Percentiles rank a stretch among this genome's conserved stretches.
These are phyloP conservation scores for Drepana falcataria DNA, from an alignment of 2,888 invertebrate genomes.

Conservation along the genomic window DNA sequence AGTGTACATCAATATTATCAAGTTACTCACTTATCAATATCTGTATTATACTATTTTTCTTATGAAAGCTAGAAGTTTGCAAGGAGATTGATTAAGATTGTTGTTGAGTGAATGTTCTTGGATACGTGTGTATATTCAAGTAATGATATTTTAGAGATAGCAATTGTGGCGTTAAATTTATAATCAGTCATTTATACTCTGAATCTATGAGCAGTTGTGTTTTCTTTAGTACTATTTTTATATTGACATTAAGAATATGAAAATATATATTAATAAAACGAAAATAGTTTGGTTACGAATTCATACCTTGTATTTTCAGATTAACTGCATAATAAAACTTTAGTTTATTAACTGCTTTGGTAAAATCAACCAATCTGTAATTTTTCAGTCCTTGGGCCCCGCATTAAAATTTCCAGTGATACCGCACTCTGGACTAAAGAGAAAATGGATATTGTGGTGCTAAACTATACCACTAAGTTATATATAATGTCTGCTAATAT, in stretches of 20 bases:
- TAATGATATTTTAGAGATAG: not conserved
- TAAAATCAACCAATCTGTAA: not conserved
- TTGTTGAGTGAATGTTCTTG: slow-evolving; percentile 7
- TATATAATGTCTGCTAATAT: not conserved
- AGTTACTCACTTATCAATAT: slow-evolving; percentile 12
- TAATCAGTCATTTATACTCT: not conserved
- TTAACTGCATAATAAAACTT: not conserved
- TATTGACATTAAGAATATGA: not conserved
- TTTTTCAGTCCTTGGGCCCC: too few species aligned
- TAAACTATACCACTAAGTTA: slow-evolving; percentile 2
- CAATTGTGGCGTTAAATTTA: not conserved
- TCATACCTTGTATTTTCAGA: not conserved
- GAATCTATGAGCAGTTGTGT: not conserved
- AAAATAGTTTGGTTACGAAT: not conserved
- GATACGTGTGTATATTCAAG: not conserved
- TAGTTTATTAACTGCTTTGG: not conserved
- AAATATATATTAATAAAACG: not conserved
- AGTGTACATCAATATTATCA: slow-evolving; percentile 20
- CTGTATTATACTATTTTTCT: slow-evolving; percentile 20
- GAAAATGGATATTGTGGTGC: slow-evolving; percentile 1
- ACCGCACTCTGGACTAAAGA: too few species aligned
- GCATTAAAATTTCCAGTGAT: too few species aligned
- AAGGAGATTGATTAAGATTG: slow-evolving; percentile 12
- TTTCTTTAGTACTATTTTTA: not conserved
- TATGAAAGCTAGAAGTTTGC: slow-evolving; percentile 16